Conservation (phyloP, 1,140 invertebrate species). For the Drosophila truncata region DNA sequence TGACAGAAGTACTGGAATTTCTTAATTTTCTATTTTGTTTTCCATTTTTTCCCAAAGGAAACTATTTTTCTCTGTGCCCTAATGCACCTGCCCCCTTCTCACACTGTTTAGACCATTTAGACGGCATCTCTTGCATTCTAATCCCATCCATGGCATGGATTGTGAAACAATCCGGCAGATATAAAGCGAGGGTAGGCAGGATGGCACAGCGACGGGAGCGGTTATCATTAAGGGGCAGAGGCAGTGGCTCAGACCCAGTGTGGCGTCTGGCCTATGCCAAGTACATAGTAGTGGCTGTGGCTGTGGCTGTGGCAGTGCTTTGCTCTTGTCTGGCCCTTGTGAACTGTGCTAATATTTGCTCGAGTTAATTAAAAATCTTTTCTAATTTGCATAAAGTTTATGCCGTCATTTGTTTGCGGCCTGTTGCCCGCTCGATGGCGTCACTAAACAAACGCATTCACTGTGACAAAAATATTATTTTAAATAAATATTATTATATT, state of each 20-base stretch:
- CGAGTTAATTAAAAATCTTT: constrained; percentile 82
- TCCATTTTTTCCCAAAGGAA: neutral
- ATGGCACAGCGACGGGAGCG: neutral
- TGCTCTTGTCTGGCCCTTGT: constrained; percentile 36
- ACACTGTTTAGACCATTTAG: constrained; percentile 10
- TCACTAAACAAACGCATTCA: constrained; percentile 11
- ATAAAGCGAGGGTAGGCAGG: neutral
- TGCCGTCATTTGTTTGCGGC: constrained; percentile 63
- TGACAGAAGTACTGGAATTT: neutral
- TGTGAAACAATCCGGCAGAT: constrained; percentile 31
- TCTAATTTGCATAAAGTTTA: constrained; percentile 82
- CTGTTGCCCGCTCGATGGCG: constrained; percentile 42
- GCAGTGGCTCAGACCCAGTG: neutral
- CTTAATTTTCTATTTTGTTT: neutral
- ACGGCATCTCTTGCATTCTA: constrained; percentile 22
- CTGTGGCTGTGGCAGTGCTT: neutral
- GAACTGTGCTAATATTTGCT: constrained; percentile 75
- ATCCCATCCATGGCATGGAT: constrained; percentile 24
- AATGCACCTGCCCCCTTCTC: neutral
- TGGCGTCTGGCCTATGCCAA: constrained; percentile 19
- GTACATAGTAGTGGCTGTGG: constrained; percentile 8
- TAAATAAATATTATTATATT: no score
- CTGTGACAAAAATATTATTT: constrained; percentile 8
- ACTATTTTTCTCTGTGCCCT: constrained; percentile 6
- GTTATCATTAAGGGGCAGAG: neutral